Evolutionary conservation across 2,797 vertebrate genomes (phyloP), one percentile per base, ranked within the genome.

Genomic region (Phataginus tricuspis): DNA sequence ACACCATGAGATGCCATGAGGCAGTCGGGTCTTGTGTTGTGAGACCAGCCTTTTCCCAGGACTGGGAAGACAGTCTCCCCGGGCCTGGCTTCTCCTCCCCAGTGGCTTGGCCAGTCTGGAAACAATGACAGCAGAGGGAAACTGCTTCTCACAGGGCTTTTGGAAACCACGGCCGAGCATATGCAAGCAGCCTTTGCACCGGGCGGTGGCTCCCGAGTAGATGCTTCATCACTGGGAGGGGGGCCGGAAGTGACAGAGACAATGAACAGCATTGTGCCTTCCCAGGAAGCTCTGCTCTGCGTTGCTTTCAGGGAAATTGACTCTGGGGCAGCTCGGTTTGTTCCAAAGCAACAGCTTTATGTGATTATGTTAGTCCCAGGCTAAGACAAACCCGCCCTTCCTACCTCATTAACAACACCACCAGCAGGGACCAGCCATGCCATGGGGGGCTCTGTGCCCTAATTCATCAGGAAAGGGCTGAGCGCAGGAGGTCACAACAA

Each of bases 211-310:
- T 89, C 84, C 66, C 0, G 0, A 66, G 66, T 39, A 12, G 84
- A 49, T 19, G 87, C 66, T 66, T 86, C 37, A 42, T 27, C 2
- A 45, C 45, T 7, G 23, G 13, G 66, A 59, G 34, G 82, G 94
- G 27, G 27, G 34, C 57, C 31, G 97, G 90, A 95, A 93, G 97
- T 95, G 98, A 95, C 96, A 39, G 94, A 93, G 92, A 98, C 98
- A 98, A 98, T 97, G n/a, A 95, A 49, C 25, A 23, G 96, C 97
- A 97, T 97, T 98, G 97, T 98, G 91, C 95, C 86, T 96, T 93
- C 63, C 79, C 78, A 77, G 88, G 96, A 97, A 97, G 31, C 95
- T 69, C 71, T 27, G 88, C 85, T 89, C 34, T 42, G 64, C 1
- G 2, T 78, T 39, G 55, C 89, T 97, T 91, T 53, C 77, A 96